phyloP scores from a whole-genome alignment of 1,140 invertebrate species.

The Sinonovacula constricta region DNA sequence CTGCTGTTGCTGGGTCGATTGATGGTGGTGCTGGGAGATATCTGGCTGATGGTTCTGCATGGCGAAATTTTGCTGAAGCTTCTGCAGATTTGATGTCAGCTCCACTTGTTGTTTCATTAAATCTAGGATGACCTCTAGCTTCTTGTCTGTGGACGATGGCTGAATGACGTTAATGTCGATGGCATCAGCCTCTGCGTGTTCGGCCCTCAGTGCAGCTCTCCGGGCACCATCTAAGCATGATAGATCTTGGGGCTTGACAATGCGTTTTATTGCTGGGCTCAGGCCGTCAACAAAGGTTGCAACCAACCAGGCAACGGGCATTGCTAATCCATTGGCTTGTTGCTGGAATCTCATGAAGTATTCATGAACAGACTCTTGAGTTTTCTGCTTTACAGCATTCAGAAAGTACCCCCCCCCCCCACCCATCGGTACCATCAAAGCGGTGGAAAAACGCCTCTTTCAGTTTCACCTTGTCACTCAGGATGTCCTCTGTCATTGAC shows the following conservation, averaged over 20 bases:
- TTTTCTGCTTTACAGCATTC: not conserved
- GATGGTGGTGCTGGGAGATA: not conserved
- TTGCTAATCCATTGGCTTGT: not conserved
- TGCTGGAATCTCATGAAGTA: not conserved
- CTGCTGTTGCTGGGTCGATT: not conserved
- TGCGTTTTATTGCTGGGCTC: not conserved
- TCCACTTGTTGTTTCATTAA: too few species aligned
- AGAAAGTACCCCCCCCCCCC: not conserved
- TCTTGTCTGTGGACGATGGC: too few species aligned
- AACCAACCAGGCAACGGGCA: not conserved
- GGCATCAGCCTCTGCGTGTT: too few species aligned
- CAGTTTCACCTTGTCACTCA: not conserved
- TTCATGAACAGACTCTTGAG: not conserved
- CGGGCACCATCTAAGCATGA: not conserved
- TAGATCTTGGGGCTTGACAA: slow-evolving; percentile 17
- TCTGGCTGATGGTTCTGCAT: too few species aligned
- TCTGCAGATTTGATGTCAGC: too few species aligned
- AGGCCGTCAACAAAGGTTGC: not conserved
- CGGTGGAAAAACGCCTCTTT: not conserved
- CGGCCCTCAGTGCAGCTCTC: too few species aligned
- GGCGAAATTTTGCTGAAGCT: too few species aligned
- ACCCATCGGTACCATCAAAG: slow-evolving; percentile 12
- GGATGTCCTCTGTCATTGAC: too few species aligned
- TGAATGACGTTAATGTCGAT: too few species aligned
- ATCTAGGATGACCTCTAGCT: too few species aligned